Base-by-base conservation (phyloP, 2,888 invertebrate genomes). In the Ichneumoninae sp. region DNA sequence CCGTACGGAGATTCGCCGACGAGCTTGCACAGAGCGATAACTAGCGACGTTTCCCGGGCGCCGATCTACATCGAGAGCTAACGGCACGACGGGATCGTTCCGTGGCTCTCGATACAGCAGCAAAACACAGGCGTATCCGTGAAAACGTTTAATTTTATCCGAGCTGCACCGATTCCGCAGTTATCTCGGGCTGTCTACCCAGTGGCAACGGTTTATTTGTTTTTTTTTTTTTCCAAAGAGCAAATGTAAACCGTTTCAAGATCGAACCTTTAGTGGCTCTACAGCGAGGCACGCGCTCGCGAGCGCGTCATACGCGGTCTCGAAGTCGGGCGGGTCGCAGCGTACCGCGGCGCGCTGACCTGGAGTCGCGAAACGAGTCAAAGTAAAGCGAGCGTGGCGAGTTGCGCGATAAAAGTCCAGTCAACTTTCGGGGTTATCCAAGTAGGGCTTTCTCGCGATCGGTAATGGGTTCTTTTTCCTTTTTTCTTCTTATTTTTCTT, bases 301-400 rank as follows among this genome's bases (percentile, higher is more conserved):
- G 44, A 69, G 50, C 71, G 8, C 70, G 66, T 76, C 57, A 54
- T 70, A 65, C 70, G 52, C 44, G 70, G 57, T 70, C 69, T 81
- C 80, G 72, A 77, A 77, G 83, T 69, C 80, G 62, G 68, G 69
- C 77, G 76, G 33, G 68, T 62, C 65, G 30, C 71, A 62, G 60
- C 26, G 62, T 30, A n/a, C 36, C 36, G 40, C 65, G 40, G 16
- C 65, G 65, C 57, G 68, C 72, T 80, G 80, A 80, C 76, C 80
- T 69, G 83, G 62, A 81, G 74, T 84, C 84, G 81, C 70, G 47
- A 84, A 84, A 81, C 78, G 50, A 79, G 83, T 75, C 78, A 74
- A 84, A 81, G 71, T 33, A 47, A 81, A 80, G 62, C 79, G 54
- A 70, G 57, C 71, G 57, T 52, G 71, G 7, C 16, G 16, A 30